Conservation (phyloP, 2,797 vertebrate species). For the Rhinella marina region DNA sequence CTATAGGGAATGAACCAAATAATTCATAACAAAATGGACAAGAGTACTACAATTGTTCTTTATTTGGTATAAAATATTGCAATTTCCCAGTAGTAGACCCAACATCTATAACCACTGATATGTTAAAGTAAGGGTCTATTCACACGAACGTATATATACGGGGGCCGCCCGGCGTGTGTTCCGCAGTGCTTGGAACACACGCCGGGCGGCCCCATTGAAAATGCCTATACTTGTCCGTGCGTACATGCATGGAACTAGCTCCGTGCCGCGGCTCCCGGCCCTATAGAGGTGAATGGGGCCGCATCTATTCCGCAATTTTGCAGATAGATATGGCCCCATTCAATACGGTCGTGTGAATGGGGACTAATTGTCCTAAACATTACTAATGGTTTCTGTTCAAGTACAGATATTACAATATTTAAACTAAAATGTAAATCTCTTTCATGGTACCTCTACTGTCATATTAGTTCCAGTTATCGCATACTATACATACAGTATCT, state of each 20-base stretch:
- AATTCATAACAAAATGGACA: not conserved
- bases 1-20: not conserved
- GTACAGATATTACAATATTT: not conserved
- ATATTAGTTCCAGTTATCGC: not conserved
- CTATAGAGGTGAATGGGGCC: no score
- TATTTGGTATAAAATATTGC: not conserved
- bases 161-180: no score
- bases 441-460: not conserved
- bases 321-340: no score
- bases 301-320: no score
- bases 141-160: no score
- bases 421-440: not conserved
- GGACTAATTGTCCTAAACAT: not conserved
- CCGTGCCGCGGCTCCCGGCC: no score
- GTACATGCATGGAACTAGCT: no score
- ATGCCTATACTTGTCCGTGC: no score
- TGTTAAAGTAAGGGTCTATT: not conserved
- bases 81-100: not conserved
- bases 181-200: no score
- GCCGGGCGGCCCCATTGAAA: no score
- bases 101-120: not conserved
- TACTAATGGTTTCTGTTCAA: not conserved
- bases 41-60: not conserved
- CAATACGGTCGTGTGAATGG: no score
- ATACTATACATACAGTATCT: not conserved